Evolutionary conservation across 1,140 invertebrate species (phyloP).

Genomic region (Drosophila novamexicana): DNA sequence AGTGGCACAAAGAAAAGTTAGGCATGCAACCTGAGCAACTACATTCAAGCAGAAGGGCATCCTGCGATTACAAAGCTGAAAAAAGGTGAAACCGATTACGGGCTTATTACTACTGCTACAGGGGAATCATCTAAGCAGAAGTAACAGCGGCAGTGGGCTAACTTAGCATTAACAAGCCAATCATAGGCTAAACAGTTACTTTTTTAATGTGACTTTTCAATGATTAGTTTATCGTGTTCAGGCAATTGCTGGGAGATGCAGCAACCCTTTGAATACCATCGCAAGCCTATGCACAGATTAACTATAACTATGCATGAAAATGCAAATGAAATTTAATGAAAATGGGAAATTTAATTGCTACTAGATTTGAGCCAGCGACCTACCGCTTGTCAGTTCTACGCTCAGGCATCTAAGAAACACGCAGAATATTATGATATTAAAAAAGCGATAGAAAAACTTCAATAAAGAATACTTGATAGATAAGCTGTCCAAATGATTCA

Average conservation of each 20-base stretch:
- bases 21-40: slow-evolving; percentile 14
- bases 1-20: slow-evolving; percentile 55
- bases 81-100: slow-evolving; percentile 21
- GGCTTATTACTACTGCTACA: neutral
- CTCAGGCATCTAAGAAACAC: too few species aligned
- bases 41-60: slow-evolving; percentile 4
- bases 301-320: too few species aligned
- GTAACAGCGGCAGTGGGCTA: neutral
- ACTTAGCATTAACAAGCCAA: neutral
- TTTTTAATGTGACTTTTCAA: neutral
- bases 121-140: neutral
- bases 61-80: neutral
- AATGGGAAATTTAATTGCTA: too few species aligned
- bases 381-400: too few species aligned
- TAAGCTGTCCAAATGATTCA: too few species aligned
- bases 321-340: too few species aligned
- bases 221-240: neutral
- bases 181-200: neutral
- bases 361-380: too few species aligned
- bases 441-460: too few species aligned
- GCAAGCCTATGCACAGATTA: too few species aligned
- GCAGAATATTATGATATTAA: too few species aligned
- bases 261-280: neutral
- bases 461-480: too few species aligned
- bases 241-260: neutral